Percentiles rank a stretch among this genome's conserved stretches.
Evolutionary conservation across 2,888 invertebrate species (phyloP).

Genomic region (Sericinus montela): DNA sequence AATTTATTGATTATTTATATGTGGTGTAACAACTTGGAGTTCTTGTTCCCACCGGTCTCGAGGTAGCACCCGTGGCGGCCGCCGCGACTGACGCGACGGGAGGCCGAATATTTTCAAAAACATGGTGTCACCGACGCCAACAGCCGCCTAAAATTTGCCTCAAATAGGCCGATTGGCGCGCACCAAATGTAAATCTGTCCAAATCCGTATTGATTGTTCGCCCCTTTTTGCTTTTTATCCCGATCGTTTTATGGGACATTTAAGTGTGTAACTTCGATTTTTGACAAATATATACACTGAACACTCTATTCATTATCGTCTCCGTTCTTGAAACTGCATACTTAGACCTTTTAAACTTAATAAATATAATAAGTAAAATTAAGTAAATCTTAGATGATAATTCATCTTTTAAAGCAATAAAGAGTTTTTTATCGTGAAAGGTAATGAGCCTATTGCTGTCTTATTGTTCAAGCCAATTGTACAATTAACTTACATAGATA

Average conservation of each 20-base stretch:
- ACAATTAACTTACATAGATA: no score
- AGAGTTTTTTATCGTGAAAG: no score
- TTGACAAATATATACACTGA: no score
- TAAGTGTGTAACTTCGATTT: no score
- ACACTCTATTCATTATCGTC: no score
- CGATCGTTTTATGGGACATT: background rate
- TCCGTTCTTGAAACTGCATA: no score
- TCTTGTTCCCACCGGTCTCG: conserved; percentile 14
- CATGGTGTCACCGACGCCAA: conserved; percentile 14
- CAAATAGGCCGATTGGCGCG: background rate
- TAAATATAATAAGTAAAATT: no score
- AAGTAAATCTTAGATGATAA: no score
- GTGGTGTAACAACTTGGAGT: conserved; percentile 1
- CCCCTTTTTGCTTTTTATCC: background rate
- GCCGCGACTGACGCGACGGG: conserved; percentile 5
- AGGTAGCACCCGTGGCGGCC: conserved; percentile 8
- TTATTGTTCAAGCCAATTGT: no score
- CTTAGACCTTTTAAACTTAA: no score
- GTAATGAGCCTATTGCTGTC: no score
- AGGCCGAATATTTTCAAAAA: conserved; percentile 11
- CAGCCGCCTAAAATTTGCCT: conserved; percentile 3
- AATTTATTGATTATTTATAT: conserved; percentile 15
- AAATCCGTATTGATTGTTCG: background rate
- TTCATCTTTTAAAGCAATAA: no score
- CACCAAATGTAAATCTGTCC: conserved; percentile 5